Conservation (phyloP, 1,140 invertebrate genomes). For the Drosophila nannoptera region DNA sequence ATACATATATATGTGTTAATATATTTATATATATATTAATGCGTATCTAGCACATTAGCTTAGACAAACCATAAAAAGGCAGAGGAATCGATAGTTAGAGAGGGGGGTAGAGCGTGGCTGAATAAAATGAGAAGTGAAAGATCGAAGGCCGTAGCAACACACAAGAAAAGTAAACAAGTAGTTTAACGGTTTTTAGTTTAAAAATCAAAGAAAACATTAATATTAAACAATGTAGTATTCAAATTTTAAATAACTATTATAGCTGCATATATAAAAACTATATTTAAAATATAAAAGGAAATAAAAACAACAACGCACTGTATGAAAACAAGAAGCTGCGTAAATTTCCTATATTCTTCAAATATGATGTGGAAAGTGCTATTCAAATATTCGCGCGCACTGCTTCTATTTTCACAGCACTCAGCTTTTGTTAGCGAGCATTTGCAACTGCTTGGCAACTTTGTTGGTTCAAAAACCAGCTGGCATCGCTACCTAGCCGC, state of each 20-base stretch:
- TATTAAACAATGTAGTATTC: slow-evolving; percentile 70
- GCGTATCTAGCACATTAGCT: slow-evolving; percentile 69
- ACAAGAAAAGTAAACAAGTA: slow-evolving; percentile 59
- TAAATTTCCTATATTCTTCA: neutral
- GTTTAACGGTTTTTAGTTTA: slow-evolving; percentile 69
- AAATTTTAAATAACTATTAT: slow-evolving; percentile 76
- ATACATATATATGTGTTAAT: slow-evolving; percentile 4
- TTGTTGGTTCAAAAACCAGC: neutral
- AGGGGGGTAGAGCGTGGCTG: neutral
- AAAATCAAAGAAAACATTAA: slow-evolving; percentile 42
- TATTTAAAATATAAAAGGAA: slow-evolving; percentile 75
- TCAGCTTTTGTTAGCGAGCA: slow-evolving; percentile 2
- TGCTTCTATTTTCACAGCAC: neutral
- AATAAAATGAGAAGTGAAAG: neutral
- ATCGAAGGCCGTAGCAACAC: slow-evolving; percentile 38
- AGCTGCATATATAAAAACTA: slow-evolving; percentile 74
- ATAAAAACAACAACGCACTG: slow-evolving; percentile 60
- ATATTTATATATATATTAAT: slow-evolving; percentile 31
- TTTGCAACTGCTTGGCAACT: slow-evolving; percentile 2
- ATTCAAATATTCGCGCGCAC: neutral
- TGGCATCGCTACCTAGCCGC: neutral
- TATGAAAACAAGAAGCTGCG: slow-evolving; percentile 47
- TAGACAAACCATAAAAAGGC: slow-evolving; percentile 55
- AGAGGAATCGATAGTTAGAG: neutral
- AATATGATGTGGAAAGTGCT: neutral